phyloP scores from a whole-genome alignment of 2,797 vertebrate species.

The Danio albolineatus region DNA sequence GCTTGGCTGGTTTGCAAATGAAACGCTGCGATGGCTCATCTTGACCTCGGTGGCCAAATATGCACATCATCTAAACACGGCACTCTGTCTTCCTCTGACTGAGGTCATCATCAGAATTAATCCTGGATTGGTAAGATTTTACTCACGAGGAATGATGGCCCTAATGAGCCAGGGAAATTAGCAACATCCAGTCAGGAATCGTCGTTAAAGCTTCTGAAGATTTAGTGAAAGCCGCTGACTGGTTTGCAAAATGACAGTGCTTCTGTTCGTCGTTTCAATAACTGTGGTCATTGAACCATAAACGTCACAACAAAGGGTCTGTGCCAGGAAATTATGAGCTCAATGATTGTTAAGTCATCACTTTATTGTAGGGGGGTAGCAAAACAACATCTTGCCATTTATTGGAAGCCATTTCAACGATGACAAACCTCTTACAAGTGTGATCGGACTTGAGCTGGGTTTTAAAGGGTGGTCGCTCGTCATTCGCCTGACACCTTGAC shows the following conservation, averaged over 20 bases:
- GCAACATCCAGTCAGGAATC: background rate
- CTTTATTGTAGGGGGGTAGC: background rate
- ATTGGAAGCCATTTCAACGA: slow-evolving; percentile 66
- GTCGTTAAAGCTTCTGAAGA: background rate
- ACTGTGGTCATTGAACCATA: slow-evolving; percentile 56
- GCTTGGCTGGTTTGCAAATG: slow-evolving; percentile 50
- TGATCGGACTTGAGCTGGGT: slow-evolving; percentile 19
- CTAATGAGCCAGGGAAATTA: background rate
- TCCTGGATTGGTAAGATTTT: slow-evolving; percentile 5
- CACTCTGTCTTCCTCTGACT: slow-evolving; percentile 39
- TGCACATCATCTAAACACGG: slow-evolving; percentile 42
- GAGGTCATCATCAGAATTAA: slow-evolving; percentile 40
- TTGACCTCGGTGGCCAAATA: slow-evolving; percentile 38
- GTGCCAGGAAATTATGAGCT: slow-evolving; percentile 68
- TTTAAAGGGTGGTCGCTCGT: slow-evolving; percentile 60
- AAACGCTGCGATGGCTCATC: slow-evolving; percentile 35
- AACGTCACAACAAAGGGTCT: slow-evolving; percentile 64
- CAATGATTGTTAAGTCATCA: slow-evolving; percentile 55
- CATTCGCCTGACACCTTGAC: slow-evolving; percentile 62
- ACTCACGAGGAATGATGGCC: slow-evolving; percentile 3
- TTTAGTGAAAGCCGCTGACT: background rate
- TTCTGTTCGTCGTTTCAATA: slow-evolving; percentile 64
- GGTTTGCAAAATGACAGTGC: background rate
- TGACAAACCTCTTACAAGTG: slow-evolving; percentile 60
- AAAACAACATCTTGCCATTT: slow-evolving; percentile 61